Evolutionary conservation across 2,113 vertebrate species (phyloP).

Genomic region (Aegotheles bennettii): DNA sequence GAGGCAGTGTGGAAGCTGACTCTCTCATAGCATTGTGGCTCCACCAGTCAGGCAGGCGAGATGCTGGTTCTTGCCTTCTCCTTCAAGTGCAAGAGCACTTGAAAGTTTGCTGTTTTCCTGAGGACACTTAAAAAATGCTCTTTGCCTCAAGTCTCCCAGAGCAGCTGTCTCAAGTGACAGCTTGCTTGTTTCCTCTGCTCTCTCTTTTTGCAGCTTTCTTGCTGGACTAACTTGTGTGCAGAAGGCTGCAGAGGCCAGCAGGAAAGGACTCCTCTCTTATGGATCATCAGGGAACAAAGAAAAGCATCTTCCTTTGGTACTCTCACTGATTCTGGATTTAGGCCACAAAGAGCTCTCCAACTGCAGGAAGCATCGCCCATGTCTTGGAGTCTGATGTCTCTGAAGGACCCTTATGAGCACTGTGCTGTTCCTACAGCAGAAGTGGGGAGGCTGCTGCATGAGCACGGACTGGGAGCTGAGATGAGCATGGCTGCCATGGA

Average conservation of each 20-base stretch:
- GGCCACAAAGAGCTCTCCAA: neutral
- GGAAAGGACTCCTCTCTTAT: neutral
- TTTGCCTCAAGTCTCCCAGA: neutral
- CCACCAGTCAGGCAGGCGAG: neutral
- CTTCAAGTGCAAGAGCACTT: neutral
- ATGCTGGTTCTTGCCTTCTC: neutral
- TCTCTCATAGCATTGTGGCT: neutral
- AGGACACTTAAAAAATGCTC: neutral
- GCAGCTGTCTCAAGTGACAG: neutral
- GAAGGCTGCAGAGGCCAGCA: neutral
- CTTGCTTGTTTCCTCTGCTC: neutral
- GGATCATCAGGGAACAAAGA: neutral
- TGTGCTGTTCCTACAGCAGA: neutral
- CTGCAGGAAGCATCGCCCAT: neutral
- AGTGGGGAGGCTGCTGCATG: conserved; percentile 1
- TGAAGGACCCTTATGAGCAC: neutral
- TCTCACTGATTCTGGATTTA: neutral
- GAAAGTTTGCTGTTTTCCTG: neutral
- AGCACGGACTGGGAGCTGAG: conserved; percentile 17
- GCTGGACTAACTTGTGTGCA: neutral
- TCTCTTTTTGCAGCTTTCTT: neutral
- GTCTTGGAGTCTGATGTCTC: neutral
- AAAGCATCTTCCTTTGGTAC: neutral
- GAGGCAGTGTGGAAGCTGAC: neutral
- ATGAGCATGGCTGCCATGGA: conserved; percentile 49